Base-by-base conservation (phyloP, 1,140 invertebrate genomes). In the Drosophila albomicans region DNA sequence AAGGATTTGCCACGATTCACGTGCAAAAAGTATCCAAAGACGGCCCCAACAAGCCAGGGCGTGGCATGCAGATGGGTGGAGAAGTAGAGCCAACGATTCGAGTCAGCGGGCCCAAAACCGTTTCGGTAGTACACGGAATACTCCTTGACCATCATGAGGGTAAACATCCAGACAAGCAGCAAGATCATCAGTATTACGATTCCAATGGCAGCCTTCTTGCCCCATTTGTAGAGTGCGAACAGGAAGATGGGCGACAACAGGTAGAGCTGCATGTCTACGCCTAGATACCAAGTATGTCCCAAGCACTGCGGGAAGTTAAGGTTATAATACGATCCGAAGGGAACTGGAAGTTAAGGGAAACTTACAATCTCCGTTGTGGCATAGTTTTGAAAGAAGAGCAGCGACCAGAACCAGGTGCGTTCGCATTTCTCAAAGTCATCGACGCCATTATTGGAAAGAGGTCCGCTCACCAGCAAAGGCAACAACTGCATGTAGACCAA, bases 271-370 rank as follows among this genome's bases (percentile, higher is more conserved):
- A 96, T 97, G 82, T 98, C 97, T 54, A 96, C 96, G 1, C 96
- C 95, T 49, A 98, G 93, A 82, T 98, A 98, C 97, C 97, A 98
- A 0, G 96, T 95, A 94, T 97, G 96, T 41, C 95, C 95, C 95
- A 98, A 95, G 81, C 97, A 98, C 97, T 97, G 92, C 38, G n/a
- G 16, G 5, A 38, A 16, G 0, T 3, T 54, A 28, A 25, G 1
- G n/a, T 16, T 16, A 16, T 16, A 16, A 1, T 6, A 6, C 10
- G 16, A n/a, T 15, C 15, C 15, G 15, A 15, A 15, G 38, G 11
- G 7, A 38, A 3, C 35, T 8, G 3, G 5, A 13, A 59, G 8
- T 6, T 5, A 11, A 11, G n/a, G 4, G 6, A 1, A 20, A 59
- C 82, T 48, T 78, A 88, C 84, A 3, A 79, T 54, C 0, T 57